Evolutionary conservation across 2,113 vertebrate genomes (phyloP).

Genomic region (Origma solitaria): DNA sequence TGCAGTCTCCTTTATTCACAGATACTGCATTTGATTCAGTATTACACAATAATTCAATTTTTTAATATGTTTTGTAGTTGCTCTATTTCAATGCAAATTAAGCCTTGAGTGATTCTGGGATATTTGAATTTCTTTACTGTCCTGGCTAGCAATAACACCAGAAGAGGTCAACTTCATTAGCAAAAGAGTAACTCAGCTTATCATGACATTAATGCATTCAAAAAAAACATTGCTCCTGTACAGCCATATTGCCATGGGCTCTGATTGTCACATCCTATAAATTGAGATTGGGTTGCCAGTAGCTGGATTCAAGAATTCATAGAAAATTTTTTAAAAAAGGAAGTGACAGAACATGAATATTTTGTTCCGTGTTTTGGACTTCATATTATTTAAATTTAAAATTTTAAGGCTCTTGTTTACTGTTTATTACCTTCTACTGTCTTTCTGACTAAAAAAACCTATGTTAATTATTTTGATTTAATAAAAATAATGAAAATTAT

Average conservation of each 20-base stretch:
- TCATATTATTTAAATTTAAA: background rate
- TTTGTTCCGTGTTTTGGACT: background rate
- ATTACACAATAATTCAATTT: background rate
- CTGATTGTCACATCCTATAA: slow-evolving; percentile 4
- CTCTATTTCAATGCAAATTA: background rate
- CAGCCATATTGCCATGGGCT: background rate
- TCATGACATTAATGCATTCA: slow-evolving; percentile 18
- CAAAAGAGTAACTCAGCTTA: background rate
- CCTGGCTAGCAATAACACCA: background rate
- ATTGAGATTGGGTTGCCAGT: background rate
- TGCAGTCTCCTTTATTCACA: background rate
- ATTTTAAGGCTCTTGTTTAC: background rate
- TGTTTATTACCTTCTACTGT: background rate
- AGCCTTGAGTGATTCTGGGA: background rate
- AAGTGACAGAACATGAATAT: background rate
- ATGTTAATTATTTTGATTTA: background rate
- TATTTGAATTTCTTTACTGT: background rate
- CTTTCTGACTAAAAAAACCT: background rate
- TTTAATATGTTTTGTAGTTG: background rate
- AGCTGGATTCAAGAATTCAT: background rate
- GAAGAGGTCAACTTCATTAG: background rate
- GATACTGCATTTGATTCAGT: background rate
- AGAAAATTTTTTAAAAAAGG: background rate
- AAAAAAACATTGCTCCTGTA: background rate
- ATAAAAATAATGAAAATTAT: background rate